Conservation (phyloP, 2,888 invertebrate species). For the Andrena marginata region DNA sequence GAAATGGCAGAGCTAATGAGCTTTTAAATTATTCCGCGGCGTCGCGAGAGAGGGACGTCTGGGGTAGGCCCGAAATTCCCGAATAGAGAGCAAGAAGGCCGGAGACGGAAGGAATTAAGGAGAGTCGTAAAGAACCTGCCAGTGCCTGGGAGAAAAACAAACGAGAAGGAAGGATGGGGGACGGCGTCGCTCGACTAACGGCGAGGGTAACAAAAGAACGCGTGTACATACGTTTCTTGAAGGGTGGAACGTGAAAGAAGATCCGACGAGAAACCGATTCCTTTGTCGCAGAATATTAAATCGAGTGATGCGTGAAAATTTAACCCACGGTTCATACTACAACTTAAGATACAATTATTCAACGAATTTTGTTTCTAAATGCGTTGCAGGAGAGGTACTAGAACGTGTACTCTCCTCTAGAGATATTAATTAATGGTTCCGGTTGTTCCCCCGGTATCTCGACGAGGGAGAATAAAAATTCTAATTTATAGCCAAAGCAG, state of each 20-base stretch:
- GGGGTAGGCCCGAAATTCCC: constrained; percentile 60
- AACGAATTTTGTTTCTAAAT: too few relatives aligned
- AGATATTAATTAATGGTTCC: background rate
- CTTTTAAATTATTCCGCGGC: constrained; percentile 82
- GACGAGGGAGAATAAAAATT: background rate
- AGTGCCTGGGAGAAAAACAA: constrained; percentile 36
- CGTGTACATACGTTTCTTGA: constrained; percentile 25
- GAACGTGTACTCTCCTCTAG: background rate
- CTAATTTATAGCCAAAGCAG: constrained; percentile 3
- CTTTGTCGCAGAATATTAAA: too few relatives aligned
- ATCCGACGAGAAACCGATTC: background rate
- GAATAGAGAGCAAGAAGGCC: constrained; percentile 29
- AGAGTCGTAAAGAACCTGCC: constrained; percentile 38
- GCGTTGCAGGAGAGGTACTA: too few relatives aligned
- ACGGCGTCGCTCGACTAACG: constrained; percentile 24
- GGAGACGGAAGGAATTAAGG: constrained; percentile 20
- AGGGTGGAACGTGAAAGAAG: background rate
- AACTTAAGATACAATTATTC: too few relatives aligned
- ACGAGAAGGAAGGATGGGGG: constrained; percentile 10
- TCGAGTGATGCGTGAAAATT: too few relatives aligned
- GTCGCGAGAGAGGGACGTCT: constrained; percentile 55
- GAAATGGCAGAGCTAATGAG: constrained; percentile 83
- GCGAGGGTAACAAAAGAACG: constrained; percentile 47
- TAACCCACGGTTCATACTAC: too few relatives aligned
- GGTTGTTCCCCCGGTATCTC: background rate